Base-by-base conservation (phyloP, 35 echinoderm and acorn worm species). In the Holothuria glaberrima region DNA sequence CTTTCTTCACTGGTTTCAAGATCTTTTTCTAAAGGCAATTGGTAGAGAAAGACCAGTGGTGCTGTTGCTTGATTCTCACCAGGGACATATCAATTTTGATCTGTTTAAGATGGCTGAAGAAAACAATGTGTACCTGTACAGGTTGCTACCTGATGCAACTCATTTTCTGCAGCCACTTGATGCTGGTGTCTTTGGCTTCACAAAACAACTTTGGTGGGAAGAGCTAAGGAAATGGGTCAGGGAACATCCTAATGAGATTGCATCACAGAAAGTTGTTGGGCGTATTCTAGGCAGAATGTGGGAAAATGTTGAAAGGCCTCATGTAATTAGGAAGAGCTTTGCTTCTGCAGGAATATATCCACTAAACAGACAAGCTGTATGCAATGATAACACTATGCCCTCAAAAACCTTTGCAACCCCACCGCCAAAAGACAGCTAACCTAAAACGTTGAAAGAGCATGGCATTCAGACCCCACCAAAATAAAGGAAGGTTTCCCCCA, bases 131-230 rank as follows among this genome's bases (percentile, higher is more conserved):
- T n/a, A 57, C 24, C 35, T 83, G 2, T 83, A 24, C 80, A 28
- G 38, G 46, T 26, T 83, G 5, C 31, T 83, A 14, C 80, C 80
- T 63, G 58, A 83, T 83, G 80, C 80, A n/a, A 57, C 80, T 63
- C 80, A 83, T 83, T 83, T 83, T 24, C 24, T 83, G 24, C 80
- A 57, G 6, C 56, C 80, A 6, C 56, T 64, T 22, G 80, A 83
- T 50, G 14, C 46, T 21, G 44, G 56, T 54, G 80, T 26, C 3
- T 83, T 59, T 57, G 4, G 21, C 5, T 41, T 18, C 2, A 30
- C 22, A 24, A 59, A 83, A 38, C 22, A 59, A 16, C 24, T 54
- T 6, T 58, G 52, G 44, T 83, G 80, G 80, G 56, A 83, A 48
- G 22, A 57, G 28, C 12, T 83, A n/a, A 26, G 41, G 12, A 58